These are phyloP conservation scores for Drosophila sordidapex DNA, from an alignment of 2,888 invertebrate species.

Conservation along the genomic window DNA sequence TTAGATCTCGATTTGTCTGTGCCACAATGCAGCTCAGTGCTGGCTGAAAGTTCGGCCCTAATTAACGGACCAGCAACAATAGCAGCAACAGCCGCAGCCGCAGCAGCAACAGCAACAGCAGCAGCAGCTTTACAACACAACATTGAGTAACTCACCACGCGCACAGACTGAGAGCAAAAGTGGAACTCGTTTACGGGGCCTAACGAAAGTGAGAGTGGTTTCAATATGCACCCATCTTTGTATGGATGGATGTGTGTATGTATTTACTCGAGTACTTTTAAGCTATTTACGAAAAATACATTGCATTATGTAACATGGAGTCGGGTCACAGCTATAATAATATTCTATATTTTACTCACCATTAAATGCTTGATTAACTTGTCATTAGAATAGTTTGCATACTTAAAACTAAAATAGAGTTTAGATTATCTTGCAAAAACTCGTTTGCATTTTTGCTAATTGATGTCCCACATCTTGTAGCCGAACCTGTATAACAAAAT, in stretches of 20 bases:
- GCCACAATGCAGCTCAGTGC: slow-evolving; percentile 56
- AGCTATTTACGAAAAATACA: slow-evolving; percentile 7
- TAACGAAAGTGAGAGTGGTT: slow-evolving; percentile 74
- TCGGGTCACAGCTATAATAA: neutral
- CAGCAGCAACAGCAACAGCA: neutral
- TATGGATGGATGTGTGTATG: slow-evolving; percentile 8
- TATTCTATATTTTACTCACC: neutral
- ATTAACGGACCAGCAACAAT: slow-evolving; percentile 59
- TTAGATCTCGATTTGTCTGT: slow-evolving; percentile 63
- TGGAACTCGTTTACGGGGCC: slow-evolving; percentile 68
- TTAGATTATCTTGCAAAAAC: neutral
- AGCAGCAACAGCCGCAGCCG: slow-evolving; percentile 3
- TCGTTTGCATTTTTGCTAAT: slow-evolving; percentile 2
- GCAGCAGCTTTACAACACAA: slow-evolving; percentile 65
- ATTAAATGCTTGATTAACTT: neutral
- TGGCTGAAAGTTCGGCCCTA: slow-evolving; percentile 61
- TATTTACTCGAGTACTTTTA: neutral
- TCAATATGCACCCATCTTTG: slow-evolving; percentile 8
- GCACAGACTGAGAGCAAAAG: slow-evolving; percentile 58
- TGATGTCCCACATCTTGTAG: neutral
- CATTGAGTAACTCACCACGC: slow-evolving; percentile 59
- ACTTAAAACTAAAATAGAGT: neutral
- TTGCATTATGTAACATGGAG: slow-evolving; percentile 1
- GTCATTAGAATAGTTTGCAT: neutral
- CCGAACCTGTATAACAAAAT: neutral